Evolutionary conservation across 2,797 vertebrate species (phyloP), one percentile per base, ranked within the genome.

Genomic region (Crocidura indochinensis): DNA sequence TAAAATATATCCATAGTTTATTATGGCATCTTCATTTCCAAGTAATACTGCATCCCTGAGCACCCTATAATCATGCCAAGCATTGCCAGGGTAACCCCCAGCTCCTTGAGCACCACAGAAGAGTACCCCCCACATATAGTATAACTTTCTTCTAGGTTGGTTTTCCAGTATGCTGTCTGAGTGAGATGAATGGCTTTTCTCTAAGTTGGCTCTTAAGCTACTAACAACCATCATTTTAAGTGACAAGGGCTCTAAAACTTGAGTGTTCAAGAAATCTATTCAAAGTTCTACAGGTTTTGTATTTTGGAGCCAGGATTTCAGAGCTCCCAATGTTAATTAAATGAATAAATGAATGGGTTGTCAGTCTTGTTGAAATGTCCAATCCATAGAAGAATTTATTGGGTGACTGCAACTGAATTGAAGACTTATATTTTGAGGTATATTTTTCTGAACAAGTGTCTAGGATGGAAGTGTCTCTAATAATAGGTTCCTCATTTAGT

Each of bases 381-480:
- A 6, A 72, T 84, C 29, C 74, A 71, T 47, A 83, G 60, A 76
- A 84, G 84, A 83, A 86, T n/a, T 79, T 56, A 27, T 53, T 87
- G 56, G 46, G 38, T 80, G 46, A 69, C 69, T 82, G 46, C n/a
- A 74, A 26, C 31, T 93, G 76, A 85, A 90, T 4, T 44, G 75
- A 90, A 76, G 38, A 56, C 72, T 86, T 83, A 53, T 10, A 76
- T 85, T 93, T 82, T 83, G 31, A 86, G 76, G 22, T 8, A 51
- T 93, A 22, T 90, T 90, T 90, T 44, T 85, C 72, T 92, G 73
- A 38, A 91, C 79, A 82, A 62, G 84, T 20, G 22, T 75, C 24
- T 77, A 87, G 38, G 12, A 31, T 79, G 6, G 64, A 92, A 87
- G 56, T 87, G 31, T 20, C 64, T 92, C 88, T 88, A 92, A 26